Evolutionary conservation across 2,113 vertebrate species (phyloP).

Genomic region (Taxidea taxus): DNA sequence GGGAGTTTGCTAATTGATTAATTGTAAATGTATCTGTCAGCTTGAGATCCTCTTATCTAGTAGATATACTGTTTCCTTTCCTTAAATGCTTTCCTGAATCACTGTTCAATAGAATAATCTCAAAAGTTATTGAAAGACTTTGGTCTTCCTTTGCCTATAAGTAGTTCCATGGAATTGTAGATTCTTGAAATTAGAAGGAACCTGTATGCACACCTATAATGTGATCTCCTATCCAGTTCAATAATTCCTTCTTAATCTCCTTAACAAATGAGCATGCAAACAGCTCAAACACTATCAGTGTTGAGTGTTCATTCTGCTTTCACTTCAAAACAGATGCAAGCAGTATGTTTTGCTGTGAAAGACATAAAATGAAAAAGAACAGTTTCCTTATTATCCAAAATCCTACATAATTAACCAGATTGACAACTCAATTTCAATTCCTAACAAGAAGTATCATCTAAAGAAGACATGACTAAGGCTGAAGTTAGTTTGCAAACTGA

Average conservation of each 20-base stretch:
- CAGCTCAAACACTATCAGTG: not conserved
- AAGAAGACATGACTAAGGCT: not conserved
- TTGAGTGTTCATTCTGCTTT: not conserved
- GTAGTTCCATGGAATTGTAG: not conserved
- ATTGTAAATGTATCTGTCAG: not conserved
- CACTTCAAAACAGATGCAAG: not conserved
- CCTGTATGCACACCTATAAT: not conserved
- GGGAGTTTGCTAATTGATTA: not conserved
- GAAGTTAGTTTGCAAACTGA: not conserved
- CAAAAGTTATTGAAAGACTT: not conserved
- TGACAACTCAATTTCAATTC: not conserved
- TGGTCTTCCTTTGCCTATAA: not conserved
- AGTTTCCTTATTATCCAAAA: not conserved
- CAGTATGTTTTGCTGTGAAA: not conserved
- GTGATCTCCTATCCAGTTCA: not conserved
- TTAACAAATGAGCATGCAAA: not conserved
- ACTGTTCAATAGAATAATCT: not conserved
- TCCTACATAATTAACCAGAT: not conserved
- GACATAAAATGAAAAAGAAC: not conserved
- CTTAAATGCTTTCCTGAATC: not conserved
- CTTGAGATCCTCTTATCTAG: not conserved
- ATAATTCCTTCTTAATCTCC: not conserved
- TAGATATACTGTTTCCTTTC: not conserved
- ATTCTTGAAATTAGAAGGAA: slow-evolving; percentile 1
- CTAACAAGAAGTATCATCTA: not conserved